These are phyloP conservation scores for Xerus inauris DNA, from an alignment of 2,113 vertebrate species.

Conservation along the genomic window DNA sequence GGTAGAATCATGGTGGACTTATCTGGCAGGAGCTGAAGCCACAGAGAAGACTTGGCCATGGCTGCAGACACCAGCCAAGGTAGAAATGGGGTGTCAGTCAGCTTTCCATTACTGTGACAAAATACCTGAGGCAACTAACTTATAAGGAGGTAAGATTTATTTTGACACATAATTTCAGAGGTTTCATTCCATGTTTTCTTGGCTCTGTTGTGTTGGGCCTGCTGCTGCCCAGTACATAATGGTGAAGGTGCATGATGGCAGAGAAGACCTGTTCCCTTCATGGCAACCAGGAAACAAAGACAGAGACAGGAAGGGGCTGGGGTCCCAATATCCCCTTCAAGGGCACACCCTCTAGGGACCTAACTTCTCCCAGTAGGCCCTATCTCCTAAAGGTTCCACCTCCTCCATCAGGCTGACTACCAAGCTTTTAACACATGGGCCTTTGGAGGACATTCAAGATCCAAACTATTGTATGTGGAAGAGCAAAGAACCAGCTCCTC, in stretches of 20 bases:
- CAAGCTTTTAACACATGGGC: not conserved
- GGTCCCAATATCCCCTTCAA: not conserved
- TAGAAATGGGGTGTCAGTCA: not conserved
- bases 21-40: not conserved
- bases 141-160: not conserved
- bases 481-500: not conserved
- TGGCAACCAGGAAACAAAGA: not conserved
- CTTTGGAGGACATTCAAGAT: not conserved
- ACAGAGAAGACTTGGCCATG: not conserved
- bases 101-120: not conserved
- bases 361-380: not conserved
- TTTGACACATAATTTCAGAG: not conserved
- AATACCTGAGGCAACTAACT: not conserved
- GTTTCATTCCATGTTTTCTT: not conserved
- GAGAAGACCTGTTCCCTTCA: not conserved
- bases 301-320: too few relatives aligned
- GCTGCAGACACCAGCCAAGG: not conserved
- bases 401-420: not conserved
- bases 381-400: not conserved
- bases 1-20: not conserved
- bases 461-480: not conserved
- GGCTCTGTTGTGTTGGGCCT: not conserved
- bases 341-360: not conserved
- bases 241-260: not conserved
- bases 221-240: not conserved